Evolutionary conservation across 1,140 invertebrate genomes (phyloP), one percentile per base, ranked within the genome.

Genomic region (Mycetomoellerius zeteki): DNA sequence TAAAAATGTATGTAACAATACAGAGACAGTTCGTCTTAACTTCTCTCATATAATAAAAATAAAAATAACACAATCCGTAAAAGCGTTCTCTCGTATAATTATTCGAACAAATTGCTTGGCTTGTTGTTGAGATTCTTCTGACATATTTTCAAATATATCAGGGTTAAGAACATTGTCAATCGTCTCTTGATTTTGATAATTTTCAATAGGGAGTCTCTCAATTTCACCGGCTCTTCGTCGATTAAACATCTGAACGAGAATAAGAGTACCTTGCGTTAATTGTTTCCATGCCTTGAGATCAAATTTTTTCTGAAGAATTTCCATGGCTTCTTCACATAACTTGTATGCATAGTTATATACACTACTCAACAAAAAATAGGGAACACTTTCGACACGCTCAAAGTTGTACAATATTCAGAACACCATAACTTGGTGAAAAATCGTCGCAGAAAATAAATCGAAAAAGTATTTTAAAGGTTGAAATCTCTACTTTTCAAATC

Each of bases 191-290:
- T 67, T 67, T 52, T 81, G 8, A 54, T 67, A 81, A 7, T 69
- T 67, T 52, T 24, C 47, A 60, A 81, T 50, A 1, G 62, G 19
- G 19, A 81, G 62, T 43, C 62, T 62, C 5, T 81, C 77, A 67
- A 81, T 56, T 54, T 81, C 64, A 24, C 50, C 77, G 7, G 77
- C 64, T 67, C 77, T 62, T 52, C 77, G 64, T 43, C 77, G 64
- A 67, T 81, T 81, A 67, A 81, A 81, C 27, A 81, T 56, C 19
- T 67, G 60, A 10, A 81, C 30, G 3, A 69, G 52, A 81, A 81
- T 81, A n/a, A 81, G 64, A 81, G 14, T 67, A 21, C 77, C 43
- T 54, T 81, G 3, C 14, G 10, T 52, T 69, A 69, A 67, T n/a
- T 33, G 12, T 60, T 27, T 69, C 77, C 77, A 81, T 81, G 77